Evolutionary conservation across 1,140 invertebrate genomes (phyloP).

Genomic region (Cydia amplana): DNA sequence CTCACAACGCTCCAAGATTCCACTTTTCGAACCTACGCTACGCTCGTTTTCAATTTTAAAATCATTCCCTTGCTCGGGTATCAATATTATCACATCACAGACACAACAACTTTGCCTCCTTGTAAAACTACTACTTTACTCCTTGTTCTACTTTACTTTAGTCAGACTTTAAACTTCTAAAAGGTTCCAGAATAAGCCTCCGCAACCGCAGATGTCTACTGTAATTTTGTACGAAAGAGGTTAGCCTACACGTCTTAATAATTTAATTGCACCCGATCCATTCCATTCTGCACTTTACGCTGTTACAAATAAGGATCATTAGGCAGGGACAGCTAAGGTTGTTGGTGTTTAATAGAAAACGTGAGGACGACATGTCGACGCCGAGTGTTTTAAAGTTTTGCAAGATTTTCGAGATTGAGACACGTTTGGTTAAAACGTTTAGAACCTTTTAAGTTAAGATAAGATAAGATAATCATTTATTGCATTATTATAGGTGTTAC

Average conservation of each 20-base stretch:
- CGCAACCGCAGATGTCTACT: constrained; percentile 62
- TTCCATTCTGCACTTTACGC: constrained; percentile 43
- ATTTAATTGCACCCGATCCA: constrained; percentile 33
- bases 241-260: constrained; percentile 56
- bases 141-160: no score
- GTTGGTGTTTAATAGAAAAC: constrained; percentile 54
- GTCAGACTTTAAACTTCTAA: neutral
- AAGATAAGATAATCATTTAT: no score
- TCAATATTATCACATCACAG: no score
- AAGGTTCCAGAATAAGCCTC: constrained; percentile 51
- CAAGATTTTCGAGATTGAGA: constrained; percentile 31
- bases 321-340: constrained; percentile 40
- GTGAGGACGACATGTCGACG: constrained; percentile 47
- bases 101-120: no score
- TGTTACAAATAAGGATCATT: constrained; percentile 36
- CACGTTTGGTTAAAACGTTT: neutral
- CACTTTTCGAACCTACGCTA: no score
- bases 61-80: no score
- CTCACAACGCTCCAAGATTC: no score
- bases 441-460: neutral
- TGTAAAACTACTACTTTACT: no score
- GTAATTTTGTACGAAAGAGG: constrained; percentile 65
- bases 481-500: no score
- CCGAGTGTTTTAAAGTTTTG: constrained; percentile 45
- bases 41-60: no score